Percentiles rank a stretch among this genome's conserved stretches.
These are phyloP conservation scores for Conops quadrifasciatus DNA, from an alignment of 2,888 invertebrate species.

Conservation along the genomic window DNA sequence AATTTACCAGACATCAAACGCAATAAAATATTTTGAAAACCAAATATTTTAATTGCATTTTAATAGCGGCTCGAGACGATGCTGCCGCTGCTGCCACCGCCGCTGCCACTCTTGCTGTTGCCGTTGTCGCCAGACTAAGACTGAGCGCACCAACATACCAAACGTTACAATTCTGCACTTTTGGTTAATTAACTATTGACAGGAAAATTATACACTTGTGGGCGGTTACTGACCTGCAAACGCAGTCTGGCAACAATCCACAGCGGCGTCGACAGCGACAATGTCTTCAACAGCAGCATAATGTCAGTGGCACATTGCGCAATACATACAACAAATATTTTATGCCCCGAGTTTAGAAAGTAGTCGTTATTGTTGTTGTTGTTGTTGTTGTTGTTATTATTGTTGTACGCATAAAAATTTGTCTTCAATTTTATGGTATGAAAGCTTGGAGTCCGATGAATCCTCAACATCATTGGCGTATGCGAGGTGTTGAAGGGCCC, in stretches of 20 bases:
- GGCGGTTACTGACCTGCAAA: slow-evolving; percentile 36
- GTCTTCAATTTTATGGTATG: too few species aligned
- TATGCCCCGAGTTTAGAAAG: too few species aligned
- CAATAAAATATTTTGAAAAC: slow-evolving; percentile 33
- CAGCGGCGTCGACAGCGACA: not conserved
- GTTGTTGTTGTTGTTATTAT: too few species aligned
- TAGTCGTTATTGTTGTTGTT: too few species aligned
- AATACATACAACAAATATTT: too few species aligned
- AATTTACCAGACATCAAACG: not conserved
- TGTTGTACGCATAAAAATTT: too few species aligned
- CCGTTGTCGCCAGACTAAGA: not conserved
- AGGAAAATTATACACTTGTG: slow-evolving; percentile 49
- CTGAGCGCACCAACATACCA: not conserved
- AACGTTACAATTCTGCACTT: not conserved
- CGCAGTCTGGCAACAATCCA: slow-evolving; percentile 19
- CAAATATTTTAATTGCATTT: slow-evolving; percentile 38
- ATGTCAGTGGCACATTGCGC: too few species aligned
- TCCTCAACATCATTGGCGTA: too few species aligned
- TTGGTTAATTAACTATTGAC: slow-evolving; percentile 49
- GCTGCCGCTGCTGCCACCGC: slow-evolving; percentile 2
- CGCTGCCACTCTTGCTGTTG: not conserved
- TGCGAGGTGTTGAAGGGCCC: too few species aligned
- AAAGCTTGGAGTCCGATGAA: too few species aligned
- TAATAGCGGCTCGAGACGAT: slow-evolving; percentile 27
- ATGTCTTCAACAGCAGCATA: too few species aligned